Conservation (phyloP, 1,140 invertebrate species). For the Heterodera carotae region DNA sequence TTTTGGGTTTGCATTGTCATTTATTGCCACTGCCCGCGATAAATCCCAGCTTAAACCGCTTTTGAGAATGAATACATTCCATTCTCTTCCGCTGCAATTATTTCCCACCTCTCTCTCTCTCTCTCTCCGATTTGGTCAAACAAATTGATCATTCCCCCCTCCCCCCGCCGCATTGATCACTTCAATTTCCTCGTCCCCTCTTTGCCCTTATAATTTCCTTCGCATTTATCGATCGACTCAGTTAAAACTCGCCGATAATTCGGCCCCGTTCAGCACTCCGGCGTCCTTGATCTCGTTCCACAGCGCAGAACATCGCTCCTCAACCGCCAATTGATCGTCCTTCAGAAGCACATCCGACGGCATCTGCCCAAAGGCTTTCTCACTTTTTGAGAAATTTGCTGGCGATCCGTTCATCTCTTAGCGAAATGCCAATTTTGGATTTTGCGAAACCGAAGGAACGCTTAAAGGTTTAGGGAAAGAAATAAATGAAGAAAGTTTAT, state of each 20-base stretch:
- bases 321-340: slow-evolving; percentile 7
- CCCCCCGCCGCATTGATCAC: neutral
- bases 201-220: neutral
- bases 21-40: no score
- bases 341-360: neutral
- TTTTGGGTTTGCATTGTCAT: no score
- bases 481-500: no score
- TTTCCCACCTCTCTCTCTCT: no score
- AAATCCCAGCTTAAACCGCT: neutral
- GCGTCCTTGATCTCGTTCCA: slow-evolving; percentile 28
- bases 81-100: neutral
- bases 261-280: neutral
- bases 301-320: slow-evolving; percentile 21
- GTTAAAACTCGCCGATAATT: slow-evolving; percentile 20
- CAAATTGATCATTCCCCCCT: no score
- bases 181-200: neutral
- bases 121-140: neutral
- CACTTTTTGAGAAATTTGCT: slow-evolving; percentile 12
- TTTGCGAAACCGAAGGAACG: neutral
- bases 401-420: slow-evolving; percentile 8
- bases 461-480: neutral
- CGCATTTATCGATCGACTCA: neutral
- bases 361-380: slow-evolving; percentile 4
- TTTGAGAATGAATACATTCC: neutral
- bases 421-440: neutral